Evolutionary conservation across 2,113 vertebrate genomes (phyloP), one percentile per base, ranked within the genome.

Genomic region (Glareola pratincola): DNA sequence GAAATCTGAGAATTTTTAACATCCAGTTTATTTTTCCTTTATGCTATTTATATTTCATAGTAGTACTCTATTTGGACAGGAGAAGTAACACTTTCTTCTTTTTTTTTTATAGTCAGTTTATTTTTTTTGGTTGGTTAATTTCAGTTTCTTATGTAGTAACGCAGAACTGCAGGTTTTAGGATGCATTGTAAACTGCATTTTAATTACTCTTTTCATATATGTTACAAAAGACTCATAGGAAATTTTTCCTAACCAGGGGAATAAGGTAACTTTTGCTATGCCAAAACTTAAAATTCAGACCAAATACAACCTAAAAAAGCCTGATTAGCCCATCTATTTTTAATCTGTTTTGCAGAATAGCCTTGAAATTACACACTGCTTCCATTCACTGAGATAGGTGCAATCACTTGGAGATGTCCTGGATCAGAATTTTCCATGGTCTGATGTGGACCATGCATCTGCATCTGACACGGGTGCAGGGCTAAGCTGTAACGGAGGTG

Each of bases 381-480:
- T 60, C 51, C 19, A 29, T 17, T 29, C 1, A 1, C 37, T 51
- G 73, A 4, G 27, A 50, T 43, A 72, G 76, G 45, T 2, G 0
- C 8, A 43, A 64, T 30, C 18, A 2, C 27, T 24, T 56, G 64
- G 69, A 54, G 21, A n/a, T 2, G 3, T 63, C 27, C 23, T 51
- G 47, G 37, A 32, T 76, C 63, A 32, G 51, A 27, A 68, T 75
- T 95, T 80, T 73, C 90, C 7, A 0, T 16, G 48, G 32, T 53
- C 37, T 2, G 1, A 9, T 8, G 48, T 0, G 0, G 7, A 27
- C n/a, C n/a, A n/a, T n/a, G n/a, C 26, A 11, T 2, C n/a, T 71
- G 27, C 41, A 34, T 27, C 47, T 21, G 9, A 12, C 9, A 7
- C 21, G 26, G 56, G 66, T 73, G 2, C 21, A 22, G 39, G 48